Percentiles rank a stretch among this genome's conserved stretches.
phyloP scores from a whole-genome alignment of 2,113 vertebrate genomes.

The Furnarius figulus region DNA sequence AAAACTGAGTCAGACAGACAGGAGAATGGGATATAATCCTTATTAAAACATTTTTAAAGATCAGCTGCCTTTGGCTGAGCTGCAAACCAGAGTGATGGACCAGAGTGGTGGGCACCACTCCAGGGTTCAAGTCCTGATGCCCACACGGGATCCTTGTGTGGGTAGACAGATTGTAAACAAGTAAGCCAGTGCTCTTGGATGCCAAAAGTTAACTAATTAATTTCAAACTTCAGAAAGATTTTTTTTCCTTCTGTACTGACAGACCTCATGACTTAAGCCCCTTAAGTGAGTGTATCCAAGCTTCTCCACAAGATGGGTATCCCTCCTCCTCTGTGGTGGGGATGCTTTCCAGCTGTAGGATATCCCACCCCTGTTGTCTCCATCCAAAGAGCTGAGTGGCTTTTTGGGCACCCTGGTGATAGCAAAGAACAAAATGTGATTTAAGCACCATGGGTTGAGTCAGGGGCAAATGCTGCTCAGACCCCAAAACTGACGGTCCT shows the following conservation, averaged over 20 bases:
- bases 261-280: not conserved
- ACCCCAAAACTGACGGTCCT: not conserved
- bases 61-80: not conserved
- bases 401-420: not conserved
- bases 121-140: not conserved
- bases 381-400: not conserved
- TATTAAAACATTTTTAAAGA: not conserved
- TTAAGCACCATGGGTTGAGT: not conserved
- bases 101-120: not conserved
- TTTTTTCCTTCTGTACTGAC: not conserved
- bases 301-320: not conserved
- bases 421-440: fast-evolving
- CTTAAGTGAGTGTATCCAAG: not conserved
- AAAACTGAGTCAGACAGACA: not conserved
- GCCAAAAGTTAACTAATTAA: not conserved
- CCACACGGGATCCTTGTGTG: not conserved
- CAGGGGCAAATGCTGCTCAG: not conserved
- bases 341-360: not conserved
- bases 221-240: not conserved
- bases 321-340: not conserved
- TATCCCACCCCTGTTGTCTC: not conserved
- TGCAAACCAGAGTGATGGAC: not conserved
- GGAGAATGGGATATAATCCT: not conserved
- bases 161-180: not conserved
- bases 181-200: not conserved